These are phyloP conservation scores for Latrodectus hesperus DNA, from an alignment of 2,888 invertebrate genomes.

Conservation along the genomic window DNA sequence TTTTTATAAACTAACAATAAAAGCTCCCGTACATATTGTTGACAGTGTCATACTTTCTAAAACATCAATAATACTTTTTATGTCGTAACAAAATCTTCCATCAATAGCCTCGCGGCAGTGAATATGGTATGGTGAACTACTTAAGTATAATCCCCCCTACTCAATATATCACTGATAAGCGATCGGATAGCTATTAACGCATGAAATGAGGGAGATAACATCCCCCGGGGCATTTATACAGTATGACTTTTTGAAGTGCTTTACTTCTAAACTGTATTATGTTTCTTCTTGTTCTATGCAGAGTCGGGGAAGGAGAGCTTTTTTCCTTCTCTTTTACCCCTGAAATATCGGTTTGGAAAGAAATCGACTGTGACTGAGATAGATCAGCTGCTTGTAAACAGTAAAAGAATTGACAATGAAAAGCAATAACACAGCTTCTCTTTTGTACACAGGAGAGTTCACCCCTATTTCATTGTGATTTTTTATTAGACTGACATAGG, in stretches of 20 bases:
- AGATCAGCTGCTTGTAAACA: too few species aligned
- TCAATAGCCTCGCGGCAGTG: background rate
- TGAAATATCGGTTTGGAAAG: too few species aligned
- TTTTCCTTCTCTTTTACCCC: too few species aligned
- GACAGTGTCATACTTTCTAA: background rate
- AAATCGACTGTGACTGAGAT: too few species aligned
- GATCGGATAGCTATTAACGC: slow-evolving; percentile 42
- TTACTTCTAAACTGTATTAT: background rate
- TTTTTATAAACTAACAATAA: too few species aligned
- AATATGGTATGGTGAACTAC: background rate
- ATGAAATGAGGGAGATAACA: slow-evolving; percentile 32
- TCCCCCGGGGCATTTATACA: background rate
- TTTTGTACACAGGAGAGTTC: too few species aligned
- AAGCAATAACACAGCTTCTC: too few species aligned
- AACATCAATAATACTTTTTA: background rate
- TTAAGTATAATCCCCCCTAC: background rate
- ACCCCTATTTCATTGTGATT: too few species aligned
- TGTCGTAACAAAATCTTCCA: background rate
- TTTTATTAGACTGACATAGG: too few species aligned
- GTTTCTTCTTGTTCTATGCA: background rate
- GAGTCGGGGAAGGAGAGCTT: too few species aligned
- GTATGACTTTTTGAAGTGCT: background rate
- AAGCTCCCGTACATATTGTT: background rate
- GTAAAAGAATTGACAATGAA: too few species aligned
- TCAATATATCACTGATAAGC: slow-evolving; percentile 54